These are phyloP conservation scores for Pipistrellus nathusii DNA, from an alignment of 2,797 vertebrate genomes.

Conservation along the genomic window DNA sequence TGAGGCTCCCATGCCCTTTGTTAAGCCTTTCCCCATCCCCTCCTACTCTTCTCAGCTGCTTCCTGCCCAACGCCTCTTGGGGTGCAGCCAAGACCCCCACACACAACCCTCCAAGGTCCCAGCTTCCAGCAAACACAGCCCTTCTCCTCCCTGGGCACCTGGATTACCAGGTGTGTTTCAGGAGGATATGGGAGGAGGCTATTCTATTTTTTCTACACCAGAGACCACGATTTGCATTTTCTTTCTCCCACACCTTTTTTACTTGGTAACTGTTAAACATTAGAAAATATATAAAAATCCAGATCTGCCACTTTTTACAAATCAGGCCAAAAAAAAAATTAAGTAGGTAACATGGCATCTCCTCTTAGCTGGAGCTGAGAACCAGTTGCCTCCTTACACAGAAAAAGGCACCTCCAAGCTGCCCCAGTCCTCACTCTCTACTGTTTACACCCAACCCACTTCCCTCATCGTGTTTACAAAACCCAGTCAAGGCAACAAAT, in stretches of 20 bases:
- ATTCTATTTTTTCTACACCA: background rate
- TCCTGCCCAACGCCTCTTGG: rapidly evolving
- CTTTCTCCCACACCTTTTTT: background rate
- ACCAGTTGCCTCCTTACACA: background rate
- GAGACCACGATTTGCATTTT: background rate
- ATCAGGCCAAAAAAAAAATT: background rate
- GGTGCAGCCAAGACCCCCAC: background rate
- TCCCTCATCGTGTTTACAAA: background rate
- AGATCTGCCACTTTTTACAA: background rate
- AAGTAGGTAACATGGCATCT: background rate
- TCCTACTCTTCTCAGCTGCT: background rate
- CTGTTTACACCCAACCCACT: no score
- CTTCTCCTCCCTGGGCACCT: background rate
- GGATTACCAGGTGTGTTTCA: background rate
- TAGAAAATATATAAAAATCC: background rate
- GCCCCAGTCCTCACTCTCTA: background rate
- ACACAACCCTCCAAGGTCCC: background rate
- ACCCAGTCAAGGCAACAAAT: background rate
- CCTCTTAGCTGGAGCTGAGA: background rate
- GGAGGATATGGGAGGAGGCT: background rate
- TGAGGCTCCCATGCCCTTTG: rapidly evolving
- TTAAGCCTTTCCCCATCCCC: rapidly evolving
- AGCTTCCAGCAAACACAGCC: background rate
- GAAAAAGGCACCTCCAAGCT: background rate
- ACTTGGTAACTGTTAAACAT: slow-evolving; percentile 6